Base-by-base conservation (phyloP, 2,888 invertebrate genomes). In the Andrena marginata region DNA sequence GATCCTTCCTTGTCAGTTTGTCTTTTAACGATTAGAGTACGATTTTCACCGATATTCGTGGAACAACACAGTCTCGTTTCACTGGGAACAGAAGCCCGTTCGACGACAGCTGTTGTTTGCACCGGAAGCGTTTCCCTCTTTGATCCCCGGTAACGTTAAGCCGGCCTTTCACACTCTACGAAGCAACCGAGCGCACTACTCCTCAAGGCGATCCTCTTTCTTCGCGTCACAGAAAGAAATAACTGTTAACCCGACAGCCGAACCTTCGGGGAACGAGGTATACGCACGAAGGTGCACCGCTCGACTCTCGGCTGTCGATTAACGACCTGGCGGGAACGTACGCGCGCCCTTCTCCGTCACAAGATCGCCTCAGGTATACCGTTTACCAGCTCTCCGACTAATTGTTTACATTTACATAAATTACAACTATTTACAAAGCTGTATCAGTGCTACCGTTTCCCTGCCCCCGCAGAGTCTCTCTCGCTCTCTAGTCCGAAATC, bases 191-290 rank as follows among this genome's bases (percentile, higher is more conserved):
- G 67, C 62, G 33, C 51, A 54, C 42, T 42, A 42, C 64, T 64
- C 54, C 60, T 80, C 79, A 77, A 82, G 85, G 80, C 79, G 72
- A 77, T 76, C 73, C 77, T 85, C 85, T 79, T 82, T 82, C 80
- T 63, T 71, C 76, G 78, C 73, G 84, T 82, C 78, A 65, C 74
- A 68, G 75, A 80, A 85, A 83, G 84, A 75, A 85, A 82, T 82
- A 89, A 88, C 88, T 80, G 89, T 88, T 88, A 87, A 89, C 84
- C 54, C 68, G 78, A 82, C 63, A 85, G 56, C 76, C 80, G 82
- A 77, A 84, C 79, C 84, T 78, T 80, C 63, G 63, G 51, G 64
- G 59, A 75, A 79, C 69, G 80, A 68, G 68, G 65, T 68, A 13
- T 51, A 85, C 87, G 85, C 82, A 84, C 83, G 85, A 85, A 72